Conservation (phyloP, 2,797 vertebrate species). For the Zalophus californianus region DNA sequence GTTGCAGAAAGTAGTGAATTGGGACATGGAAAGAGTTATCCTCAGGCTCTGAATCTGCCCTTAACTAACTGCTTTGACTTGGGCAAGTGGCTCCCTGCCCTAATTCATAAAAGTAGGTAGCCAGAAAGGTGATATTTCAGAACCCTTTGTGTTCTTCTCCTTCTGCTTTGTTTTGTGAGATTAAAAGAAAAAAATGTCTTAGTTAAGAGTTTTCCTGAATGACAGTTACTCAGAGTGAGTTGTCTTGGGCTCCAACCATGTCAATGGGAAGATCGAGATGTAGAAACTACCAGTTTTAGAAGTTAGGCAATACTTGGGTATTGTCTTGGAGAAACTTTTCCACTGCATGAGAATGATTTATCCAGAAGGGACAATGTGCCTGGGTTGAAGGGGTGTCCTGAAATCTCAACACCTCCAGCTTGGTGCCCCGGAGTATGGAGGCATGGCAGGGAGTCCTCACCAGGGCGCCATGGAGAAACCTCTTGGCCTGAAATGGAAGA, state of each 20-base stretch:
- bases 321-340: slow-evolving; percentile 16
- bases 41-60: neutral
- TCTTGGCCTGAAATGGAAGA: neutral
- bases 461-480: neutral
- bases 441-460: neutral
- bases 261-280: neutral
- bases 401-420: neutral
- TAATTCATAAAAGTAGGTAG: neutral
- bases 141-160: neutral
- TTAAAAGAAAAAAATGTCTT: neutral
- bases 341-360: neutral
- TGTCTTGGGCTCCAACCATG: neutral
- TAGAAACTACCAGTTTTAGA: neutral
- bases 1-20: neutral
- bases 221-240: neutral
- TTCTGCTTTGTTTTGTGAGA: slow-evolving; percentile 19
- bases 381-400: neutral
- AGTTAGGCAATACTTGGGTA: neutral
- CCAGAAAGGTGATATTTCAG: neutral
- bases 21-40: neutral
- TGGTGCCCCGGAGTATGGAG: neutral
- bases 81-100: neutral
- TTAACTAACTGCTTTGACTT: neutral
- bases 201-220: neutral
- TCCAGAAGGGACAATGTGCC: neutral